Conservation (phyloP, 2,797 vertebrate genomes). For the Octomys mimax region DNA sequence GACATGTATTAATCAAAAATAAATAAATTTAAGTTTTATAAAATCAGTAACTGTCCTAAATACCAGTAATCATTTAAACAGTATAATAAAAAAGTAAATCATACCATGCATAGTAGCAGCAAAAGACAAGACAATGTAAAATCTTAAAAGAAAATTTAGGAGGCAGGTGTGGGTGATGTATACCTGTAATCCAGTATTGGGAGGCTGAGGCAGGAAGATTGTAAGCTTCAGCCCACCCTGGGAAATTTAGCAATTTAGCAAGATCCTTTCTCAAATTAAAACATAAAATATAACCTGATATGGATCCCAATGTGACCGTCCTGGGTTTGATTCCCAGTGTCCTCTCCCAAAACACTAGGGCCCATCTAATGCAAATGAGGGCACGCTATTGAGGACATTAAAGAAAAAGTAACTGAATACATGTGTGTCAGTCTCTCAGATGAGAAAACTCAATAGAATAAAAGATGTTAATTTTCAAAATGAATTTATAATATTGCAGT, state of each 20-base stretch:
- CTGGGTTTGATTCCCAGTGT: neutral
- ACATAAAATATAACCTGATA: neutral
- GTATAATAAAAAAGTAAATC: constrained; percentile 42
- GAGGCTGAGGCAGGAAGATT: neutral
- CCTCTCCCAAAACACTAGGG: neutral
- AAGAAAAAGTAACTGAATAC: constrained; percentile 54
- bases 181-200: neutral
- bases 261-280: neutral
- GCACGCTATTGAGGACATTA: neutral
- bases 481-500: constrained; percentile 17
- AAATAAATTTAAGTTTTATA: neutral
- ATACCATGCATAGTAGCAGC: neutral
- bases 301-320: neutral
- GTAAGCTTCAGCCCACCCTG: neutral
- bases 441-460: constrained; percentile 40
- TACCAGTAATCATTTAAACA: constrained; percentile 46
- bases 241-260: neutral
- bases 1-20: neutral
- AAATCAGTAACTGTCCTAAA: constrained; percentile 51
- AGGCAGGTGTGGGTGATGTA: neutral
- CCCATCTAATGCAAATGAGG: constrained; percentile 35
- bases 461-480: constrained; percentile 51
- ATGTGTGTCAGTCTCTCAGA: constrained; percentile 13
- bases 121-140: constrained; percentile 27
- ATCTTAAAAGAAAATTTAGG: constrained; percentile 32